phyloP scores from a whole-genome alignment of 2,888 invertebrate species.

The Blastobasis lacticolella region DNA sequence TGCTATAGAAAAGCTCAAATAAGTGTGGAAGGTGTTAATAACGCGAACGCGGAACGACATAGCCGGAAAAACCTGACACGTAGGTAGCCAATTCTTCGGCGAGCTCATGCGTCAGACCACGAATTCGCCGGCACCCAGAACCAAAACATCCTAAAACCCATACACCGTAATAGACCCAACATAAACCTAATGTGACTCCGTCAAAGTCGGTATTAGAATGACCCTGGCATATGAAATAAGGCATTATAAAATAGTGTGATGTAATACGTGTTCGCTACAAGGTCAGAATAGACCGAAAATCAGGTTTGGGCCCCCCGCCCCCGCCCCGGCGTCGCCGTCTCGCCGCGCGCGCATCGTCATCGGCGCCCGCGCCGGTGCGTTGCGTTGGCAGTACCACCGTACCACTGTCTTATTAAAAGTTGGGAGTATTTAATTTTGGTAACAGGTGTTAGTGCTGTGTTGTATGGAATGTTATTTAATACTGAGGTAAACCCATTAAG shows the following conservation, averaged over 20 bases:
- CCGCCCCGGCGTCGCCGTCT: slow-evolving; percentile 11
- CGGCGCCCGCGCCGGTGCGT: slow-evolving; percentile 15
- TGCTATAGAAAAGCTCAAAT: slow-evolving; percentile 17
- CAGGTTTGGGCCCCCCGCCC: slow-evolving; percentile 52
- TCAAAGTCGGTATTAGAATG: no score
- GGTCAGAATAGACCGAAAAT: slow-evolving; percentile 73
- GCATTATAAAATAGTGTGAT: slow-evolving; percentile 59
- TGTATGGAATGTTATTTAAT: no score
- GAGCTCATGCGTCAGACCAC: slow-evolving; percentile 40
- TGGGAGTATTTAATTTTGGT: no score
- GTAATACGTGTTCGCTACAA: slow-evolving; percentile 64
- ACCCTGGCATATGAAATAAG: slow-evolving; percentile 32
- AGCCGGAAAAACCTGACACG: slow-evolving; percentile 63
- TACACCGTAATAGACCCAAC: no score
- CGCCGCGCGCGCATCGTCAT: slow-evolving; percentile 9
- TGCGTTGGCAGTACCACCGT: slow-evolving; percentile 11
- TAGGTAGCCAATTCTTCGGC: slow-evolving; percentile 49
- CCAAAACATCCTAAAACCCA: slow-evolving; percentile 18
- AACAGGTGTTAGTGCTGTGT: no score
- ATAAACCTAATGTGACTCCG: no score
- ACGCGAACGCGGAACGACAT: slow-evolving; percentile 54
- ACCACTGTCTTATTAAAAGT: background rate
- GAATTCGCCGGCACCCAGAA: slow-evolving; percentile 11
- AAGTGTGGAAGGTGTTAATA: slow-evolving; percentile 20
- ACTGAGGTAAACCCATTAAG: no score